A percentile compares a stretch with the other conserved stretches of the same genome.
These are phyloP conservation scores for Lamellibrachia luymesi DNA, from an alignment of 1,140 invertebrate genomes.

Conservation along the genomic window DNA sequence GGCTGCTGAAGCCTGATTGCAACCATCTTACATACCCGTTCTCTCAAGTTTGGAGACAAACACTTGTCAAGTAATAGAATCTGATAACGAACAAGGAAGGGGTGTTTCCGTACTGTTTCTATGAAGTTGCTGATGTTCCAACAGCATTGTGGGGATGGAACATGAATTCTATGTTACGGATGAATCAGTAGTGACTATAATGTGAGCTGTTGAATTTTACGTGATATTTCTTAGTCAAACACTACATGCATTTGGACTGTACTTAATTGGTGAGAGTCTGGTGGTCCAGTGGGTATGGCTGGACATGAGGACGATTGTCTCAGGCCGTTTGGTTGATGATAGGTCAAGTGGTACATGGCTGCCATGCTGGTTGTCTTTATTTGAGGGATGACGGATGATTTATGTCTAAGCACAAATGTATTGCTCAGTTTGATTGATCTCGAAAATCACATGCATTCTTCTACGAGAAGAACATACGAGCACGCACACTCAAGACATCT, in stretches of 20 bases:
- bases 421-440: not conserved
- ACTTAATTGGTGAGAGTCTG: not conserved
- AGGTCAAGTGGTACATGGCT: not conserved
- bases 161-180: not conserved
- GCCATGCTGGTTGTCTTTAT: not conserved
- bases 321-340: not conserved
- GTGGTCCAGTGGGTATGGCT: not conserved
- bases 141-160: not conserved
- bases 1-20: not conserved
- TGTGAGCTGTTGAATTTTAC: not conserved
- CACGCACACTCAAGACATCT: not conserved
- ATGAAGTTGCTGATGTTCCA: not conserved
- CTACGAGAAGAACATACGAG: not conserved
- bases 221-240: not conserved
- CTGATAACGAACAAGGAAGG: not conserved
- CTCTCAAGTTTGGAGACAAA: not conserved
- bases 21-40: not conserved
- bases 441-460: not conserved
- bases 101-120: not conserved
- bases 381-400: not conserved
- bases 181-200: not conserved
- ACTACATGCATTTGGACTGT: not conserved
- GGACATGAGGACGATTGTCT: not conserved
- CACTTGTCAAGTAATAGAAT: not conserved
- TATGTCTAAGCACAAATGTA: not conserved